phyloP scores from a whole-genome alignment of 2,888 invertebrate genomes.

The Oscheius onirici region DNA sequence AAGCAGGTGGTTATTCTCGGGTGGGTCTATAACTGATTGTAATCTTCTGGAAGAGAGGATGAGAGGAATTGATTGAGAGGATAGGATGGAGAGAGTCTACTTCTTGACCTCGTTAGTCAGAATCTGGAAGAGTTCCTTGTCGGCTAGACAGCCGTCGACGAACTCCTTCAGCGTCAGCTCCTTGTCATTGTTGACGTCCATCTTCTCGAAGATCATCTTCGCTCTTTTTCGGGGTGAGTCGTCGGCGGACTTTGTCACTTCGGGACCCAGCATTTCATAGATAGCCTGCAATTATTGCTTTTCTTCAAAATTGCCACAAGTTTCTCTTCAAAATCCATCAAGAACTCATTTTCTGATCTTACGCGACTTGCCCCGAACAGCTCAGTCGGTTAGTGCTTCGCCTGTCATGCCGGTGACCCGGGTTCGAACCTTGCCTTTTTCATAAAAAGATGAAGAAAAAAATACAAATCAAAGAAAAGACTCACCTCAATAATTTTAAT shows the following conservation, averaged over 20 bases:
- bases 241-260: constrained; percentile 91
- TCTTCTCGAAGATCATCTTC: constrained; percentile 97
- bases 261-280: constrained; percentile 98
- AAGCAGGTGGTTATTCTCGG: constrained; percentile 15
- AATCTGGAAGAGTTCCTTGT: constrained; percentile 72
- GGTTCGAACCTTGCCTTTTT: constrained; percentile 2
- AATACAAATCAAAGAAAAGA: constrained; percentile 9
- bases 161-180: constrained; percentile 81
- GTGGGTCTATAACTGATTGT: not conserved
- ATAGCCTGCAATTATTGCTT: constrained; percentile 94
- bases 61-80: constrained; percentile 8
- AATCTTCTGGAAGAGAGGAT: not conserved
- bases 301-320: no score
- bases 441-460: not conserved
- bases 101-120: constrained; percentile 71
- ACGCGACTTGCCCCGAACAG: no score
- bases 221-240: constrained; percentile 93
- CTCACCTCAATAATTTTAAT: constrained; percentile 95
- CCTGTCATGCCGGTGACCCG: not conserved
- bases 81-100: constrained; percentile 37
- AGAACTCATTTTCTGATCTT: no score
- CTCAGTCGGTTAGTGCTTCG: no score
- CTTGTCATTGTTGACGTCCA: constrained; percentile 99
- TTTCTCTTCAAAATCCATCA: no score
- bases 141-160: constrained; percentile 72